These are phyloP conservation scores for Apoderus coryli DNA, from an alignment of 2,888 invertebrate species.

Conservation along the genomic window DNA sequence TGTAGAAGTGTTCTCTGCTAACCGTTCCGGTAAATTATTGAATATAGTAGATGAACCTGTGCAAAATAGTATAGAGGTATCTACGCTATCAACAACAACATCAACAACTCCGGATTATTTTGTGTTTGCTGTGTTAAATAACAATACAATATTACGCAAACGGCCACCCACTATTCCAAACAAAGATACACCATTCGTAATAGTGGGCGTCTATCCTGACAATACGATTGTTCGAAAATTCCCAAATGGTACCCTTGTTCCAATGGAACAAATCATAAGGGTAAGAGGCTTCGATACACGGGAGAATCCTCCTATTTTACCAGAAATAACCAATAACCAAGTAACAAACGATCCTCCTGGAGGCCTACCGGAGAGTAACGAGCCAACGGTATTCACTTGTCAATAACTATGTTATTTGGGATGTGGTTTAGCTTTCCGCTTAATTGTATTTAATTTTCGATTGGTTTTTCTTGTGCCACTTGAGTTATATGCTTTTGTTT, in stretches of 20 bases:
- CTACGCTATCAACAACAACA: slow-evolving; percentile 18
- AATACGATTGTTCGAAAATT: slow-evolving; percentile 66
- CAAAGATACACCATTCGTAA: slow-evolving; percentile 56
- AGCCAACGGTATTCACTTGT: slow-evolving; percentile 35
- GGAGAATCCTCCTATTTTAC: slow-evolving; percentile 37
- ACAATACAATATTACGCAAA: slow-evolving; percentile 66
- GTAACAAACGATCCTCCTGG: slow-evolving; percentile 33
- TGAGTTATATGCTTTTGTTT: too few species aligned
- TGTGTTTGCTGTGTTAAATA: slow-evolving; percentile 61
- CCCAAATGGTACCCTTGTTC: slow-evolving; percentile 65
- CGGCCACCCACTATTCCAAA: slow-evolving; percentile 51
- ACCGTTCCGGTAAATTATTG: slow-evolving; percentile 24
- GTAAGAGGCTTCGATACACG: slow-evolving; percentile 45
- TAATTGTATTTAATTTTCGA: too few species aligned
- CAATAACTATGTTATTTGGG: slow-evolving; percentile 15
- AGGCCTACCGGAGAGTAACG: slow-evolving; percentile 37
- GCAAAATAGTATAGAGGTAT: slow-evolving; percentile 20
- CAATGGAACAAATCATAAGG: slow-evolving; percentile 39
- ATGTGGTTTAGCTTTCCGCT: too few species aligned
- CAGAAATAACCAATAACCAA: slow-evolving; percentile 51
- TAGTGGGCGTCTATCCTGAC: slow-evolving; percentile 64
- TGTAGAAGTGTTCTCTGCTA: slow-evolving; percentile 12
- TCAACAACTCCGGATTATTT: slow-evolving; percentile 43
- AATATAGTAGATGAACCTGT: slow-evolving; percentile 19
- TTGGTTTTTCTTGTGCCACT: too few species aligned